Percentiles rank a stretch among this genome's conserved stretches.
phyloP scores from a whole-genome alignment of 2,797 vertebrate genomes.

The Geotrypetes seraphini region DNA sequence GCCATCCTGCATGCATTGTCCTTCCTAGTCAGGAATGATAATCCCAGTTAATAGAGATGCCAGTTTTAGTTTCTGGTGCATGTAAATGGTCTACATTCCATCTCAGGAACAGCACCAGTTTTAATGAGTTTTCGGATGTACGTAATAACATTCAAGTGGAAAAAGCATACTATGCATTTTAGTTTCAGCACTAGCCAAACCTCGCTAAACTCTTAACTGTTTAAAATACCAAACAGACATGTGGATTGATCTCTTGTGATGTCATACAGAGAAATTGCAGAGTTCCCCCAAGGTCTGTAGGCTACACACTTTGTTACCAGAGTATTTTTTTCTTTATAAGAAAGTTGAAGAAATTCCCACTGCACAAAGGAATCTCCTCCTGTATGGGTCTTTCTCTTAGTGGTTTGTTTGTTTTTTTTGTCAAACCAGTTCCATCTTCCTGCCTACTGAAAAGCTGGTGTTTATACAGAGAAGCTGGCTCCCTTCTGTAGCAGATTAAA shows the following conservation, averaged over 20 bases:
- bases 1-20: constrained; percentile 36
- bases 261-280: constrained; percentile 73
- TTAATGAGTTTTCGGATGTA: constrained; percentile 41
- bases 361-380: constrained; percentile 41
- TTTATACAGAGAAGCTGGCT: constrained; percentile 82
- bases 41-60: constrained; percentile 29
- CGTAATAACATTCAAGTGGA: constrained; percentile 48
- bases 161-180: constrained; percentile 68
- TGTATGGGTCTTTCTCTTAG: too few species aligned
- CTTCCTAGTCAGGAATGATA: constrained; percentile 20
- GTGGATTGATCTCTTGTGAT: constrained; percentile 68
- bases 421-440: constrained; percentile 40
- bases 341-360: constrained; percentile 52
- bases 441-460: constrained; percentile 57
- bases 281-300: constrained; percentile 66
- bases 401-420: constrained; percentile 41
- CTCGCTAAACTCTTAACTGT: constrained; percentile 36
- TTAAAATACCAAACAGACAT: constrained; percentile 50
- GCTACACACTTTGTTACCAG: constrained; percentile 59
- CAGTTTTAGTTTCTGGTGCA: constrained; percentile 32
- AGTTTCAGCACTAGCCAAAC: constrained; percentile 60
- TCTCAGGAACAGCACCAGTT: constrained; percentile 29
- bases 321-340: constrained; percentile 43
- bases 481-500: constrained; percentile 46
- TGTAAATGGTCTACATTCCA: constrained; percentile 30